Evolutionary conservation across 2,888 invertebrate species (phyloP).

Genomic region (Thysanoteuthis rhombus): DNA sequence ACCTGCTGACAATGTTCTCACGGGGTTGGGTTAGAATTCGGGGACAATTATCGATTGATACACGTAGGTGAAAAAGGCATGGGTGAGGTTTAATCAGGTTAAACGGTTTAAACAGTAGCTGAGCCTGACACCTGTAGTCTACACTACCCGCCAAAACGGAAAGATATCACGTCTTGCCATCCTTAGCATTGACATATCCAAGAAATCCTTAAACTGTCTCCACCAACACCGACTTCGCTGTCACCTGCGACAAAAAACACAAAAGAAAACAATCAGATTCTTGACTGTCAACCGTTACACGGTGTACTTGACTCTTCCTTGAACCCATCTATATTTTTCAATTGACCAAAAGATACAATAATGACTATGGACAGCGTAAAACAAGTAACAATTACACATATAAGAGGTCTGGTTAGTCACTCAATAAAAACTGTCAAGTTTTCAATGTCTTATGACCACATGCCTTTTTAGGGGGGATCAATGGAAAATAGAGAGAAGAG

Average conservation of each 20-base stretch:
- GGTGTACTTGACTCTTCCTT: too few species aligned
- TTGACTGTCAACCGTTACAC: too few species aligned
- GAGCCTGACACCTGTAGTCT: neutral
- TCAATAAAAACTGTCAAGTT: too few species aligned
- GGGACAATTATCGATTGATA: neutral
- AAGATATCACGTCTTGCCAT: neutral
- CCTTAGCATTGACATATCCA: neutral
- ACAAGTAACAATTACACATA: too few species aligned
- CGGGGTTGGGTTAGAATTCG: neutral
- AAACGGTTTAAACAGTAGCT: neutral
- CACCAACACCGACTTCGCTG: too few species aligned
- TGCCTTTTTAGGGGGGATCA: too few species aligned
- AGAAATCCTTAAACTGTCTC: neutral
- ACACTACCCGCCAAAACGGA: neutral
- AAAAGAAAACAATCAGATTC: neutral
- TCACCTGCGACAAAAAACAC: neutral
- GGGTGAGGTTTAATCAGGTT: neutral
- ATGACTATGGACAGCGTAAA: too few species aligned
- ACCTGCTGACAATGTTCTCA: neutral
- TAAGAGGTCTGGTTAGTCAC: too few species aligned
- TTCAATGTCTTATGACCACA: too few species aligned
- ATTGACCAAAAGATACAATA: too few species aligned
- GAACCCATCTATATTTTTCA: too few species aligned
- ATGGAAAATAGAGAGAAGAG: too few species aligned
- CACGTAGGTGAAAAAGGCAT: neutral